Evolutionary conservation across 2,113 vertebrate species (phyloP), one percentile per base, ranked within the genome.

Genomic region (Chaetorhynchus papuensis): DNA sequence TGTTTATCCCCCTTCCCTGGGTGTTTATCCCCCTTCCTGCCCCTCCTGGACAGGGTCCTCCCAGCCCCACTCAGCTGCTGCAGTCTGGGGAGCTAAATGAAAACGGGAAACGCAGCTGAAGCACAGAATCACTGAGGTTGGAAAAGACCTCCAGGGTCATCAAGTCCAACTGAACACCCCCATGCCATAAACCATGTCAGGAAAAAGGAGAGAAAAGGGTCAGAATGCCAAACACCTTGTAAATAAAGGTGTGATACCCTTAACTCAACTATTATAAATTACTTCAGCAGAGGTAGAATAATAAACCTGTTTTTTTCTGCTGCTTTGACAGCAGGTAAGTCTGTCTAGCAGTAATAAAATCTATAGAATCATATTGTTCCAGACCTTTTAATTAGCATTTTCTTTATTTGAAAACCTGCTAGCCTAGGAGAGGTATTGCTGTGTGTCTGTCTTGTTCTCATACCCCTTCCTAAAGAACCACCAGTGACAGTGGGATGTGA

Each of bases 381-480:
- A 35, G 7, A 5, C 14, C 7, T 52, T 60, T 63, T 4, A 12
- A 41, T 68, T 39, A 80, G 13, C 4, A 7, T 7, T 64, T 65
- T 41, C n/a, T 49, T 41, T 45, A 54, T 63, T 24, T 78, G 30
- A n/a, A 89, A 66, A 20, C 19, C 69, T 22, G 1, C 33, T 22
- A 24, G 14, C 41, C 42, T 15, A 28, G 54, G 30, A 64, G 44
- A 69, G 66, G 31, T 5, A 15, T 8, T 59, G 7, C 42, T 78
- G 16, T 12, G 16, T 17, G 21, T 30, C 18, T 76, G 16, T 5
- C n/a, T 39, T 37, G 59, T 20, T 78, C 16, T n/a, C 39, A 27
- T 0, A 6, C 5, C 44, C 52, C 22, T 49, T 53, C 12, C 54
- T 2, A 6, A 8, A 4, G 1, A 54, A 5, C 19, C 18, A 22